Evolutionary conservation across 2,113 vertebrate species (phyloP).

Genomic region (Orientallactaga bullata): DNA sequence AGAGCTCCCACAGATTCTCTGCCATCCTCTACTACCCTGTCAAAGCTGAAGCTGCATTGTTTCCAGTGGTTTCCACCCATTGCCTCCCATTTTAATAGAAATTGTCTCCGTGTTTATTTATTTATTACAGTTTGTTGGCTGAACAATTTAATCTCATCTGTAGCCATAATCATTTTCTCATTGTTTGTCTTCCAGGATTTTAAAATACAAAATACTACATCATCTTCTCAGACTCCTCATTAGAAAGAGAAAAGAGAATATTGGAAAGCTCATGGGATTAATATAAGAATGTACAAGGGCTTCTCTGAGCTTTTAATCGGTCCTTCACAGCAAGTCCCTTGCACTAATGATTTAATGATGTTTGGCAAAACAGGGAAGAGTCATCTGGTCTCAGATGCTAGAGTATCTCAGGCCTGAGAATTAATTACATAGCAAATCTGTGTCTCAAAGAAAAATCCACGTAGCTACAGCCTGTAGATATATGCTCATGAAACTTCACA

Average conservation of each 20-base stretch:
- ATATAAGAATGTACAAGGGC: constrained; percentile 12
- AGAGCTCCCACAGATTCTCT: constrained; percentile 15
- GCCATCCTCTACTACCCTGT: neutral
- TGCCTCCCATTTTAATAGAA: constrained; percentile 51
- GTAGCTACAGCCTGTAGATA: constrained; percentile 64
- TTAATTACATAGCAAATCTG: constrained; percentile 76
- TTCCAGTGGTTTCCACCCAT: constrained; percentile 35
- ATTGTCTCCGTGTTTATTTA: constrained; percentile 61
- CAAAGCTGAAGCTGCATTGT: neutral
- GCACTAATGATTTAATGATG: constrained; percentile 74
- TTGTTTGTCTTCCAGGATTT: constrained; percentile 68
- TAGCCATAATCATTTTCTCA: constrained; percentile 45
- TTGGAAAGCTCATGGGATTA: constrained; percentile 40
- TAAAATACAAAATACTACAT: constrained; percentile 60
- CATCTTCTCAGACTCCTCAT: constrained; percentile 58
- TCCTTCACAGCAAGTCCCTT: constrained; percentile 56
- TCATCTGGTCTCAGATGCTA: constrained; percentile 55
- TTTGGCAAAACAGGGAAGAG: constrained; percentile 66
- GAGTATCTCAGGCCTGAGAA: constrained; percentile 79
- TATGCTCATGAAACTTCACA: constrained; percentile 56
- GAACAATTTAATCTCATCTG: constrained; percentile 58
- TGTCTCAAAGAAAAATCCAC: constrained; percentile 24
- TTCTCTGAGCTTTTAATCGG: constrained; percentile 66
- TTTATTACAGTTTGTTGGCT: constrained; percentile 51
- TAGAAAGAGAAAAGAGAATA: constrained; percentile 64